These are phyloP conservation scores for Chelon auratus DNA, from an alignment of 2,797 vertebrate species.

Conservation along the genomic window DNA sequence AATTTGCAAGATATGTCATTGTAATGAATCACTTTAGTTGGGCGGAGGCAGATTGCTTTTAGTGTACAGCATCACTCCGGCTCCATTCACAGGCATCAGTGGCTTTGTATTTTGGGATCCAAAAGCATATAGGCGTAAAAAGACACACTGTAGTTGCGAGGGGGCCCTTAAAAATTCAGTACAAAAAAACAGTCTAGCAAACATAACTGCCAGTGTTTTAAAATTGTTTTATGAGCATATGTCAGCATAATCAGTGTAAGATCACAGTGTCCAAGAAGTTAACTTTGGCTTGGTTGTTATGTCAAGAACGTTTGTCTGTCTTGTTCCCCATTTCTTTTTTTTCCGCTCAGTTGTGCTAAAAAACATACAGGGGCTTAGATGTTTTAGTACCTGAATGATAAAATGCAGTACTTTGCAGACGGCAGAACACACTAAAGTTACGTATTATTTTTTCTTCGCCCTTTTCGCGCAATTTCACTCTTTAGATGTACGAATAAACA, in stretches of 20 bases:
- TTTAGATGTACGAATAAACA: constrained; percentile 31
- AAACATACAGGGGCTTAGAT: background rate
- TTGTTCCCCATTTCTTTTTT: background rate
- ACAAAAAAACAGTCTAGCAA: background rate
- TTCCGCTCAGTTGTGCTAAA: background rate
- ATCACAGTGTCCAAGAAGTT: background rate
- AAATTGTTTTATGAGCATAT: no score
- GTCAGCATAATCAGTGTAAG: no score
- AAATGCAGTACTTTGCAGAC: constrained; percentile 10
- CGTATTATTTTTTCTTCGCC: background rate
- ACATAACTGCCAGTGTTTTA: no score
- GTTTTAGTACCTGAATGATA: constrained; percentile 3
- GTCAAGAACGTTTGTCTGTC: background rate
- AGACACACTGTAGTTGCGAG: background rate
- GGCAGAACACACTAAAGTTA: background rate
- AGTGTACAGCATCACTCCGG: constrained; percentile 9
- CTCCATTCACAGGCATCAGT: constrained; percentile 8
- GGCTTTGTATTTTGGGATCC: background rate
- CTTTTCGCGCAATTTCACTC: constrained; percentile 8
- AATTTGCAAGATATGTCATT: constrained; percentile 18
- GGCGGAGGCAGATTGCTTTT: constrained; percentile 5
- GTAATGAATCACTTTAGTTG: constrained; percentile 24
- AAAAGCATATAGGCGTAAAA: background rate
- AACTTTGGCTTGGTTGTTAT: background rate
- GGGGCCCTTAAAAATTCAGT: background rate